Evolutionary conservation across 2,797 vertebrate species (phyloP).

Genomic region (Lerista edwardsae): DNA sequence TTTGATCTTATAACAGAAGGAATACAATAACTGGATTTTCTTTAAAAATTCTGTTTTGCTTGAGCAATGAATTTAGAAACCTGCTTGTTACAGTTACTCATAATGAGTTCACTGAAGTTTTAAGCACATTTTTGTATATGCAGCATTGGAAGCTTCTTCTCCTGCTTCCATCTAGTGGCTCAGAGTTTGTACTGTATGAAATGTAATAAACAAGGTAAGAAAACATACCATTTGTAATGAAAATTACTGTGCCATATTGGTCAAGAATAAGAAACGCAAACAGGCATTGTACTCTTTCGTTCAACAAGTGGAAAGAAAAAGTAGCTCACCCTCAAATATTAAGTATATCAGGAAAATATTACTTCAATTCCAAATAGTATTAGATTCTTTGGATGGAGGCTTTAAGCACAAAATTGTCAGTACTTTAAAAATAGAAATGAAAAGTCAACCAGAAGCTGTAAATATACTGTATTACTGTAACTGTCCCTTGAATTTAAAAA

Average conservation of each 20-base stretch:
- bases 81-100: not conserved
- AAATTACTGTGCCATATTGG: not conserved
- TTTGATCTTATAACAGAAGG: slow-evolving; percentile 14
- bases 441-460: not conserved
- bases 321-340: not conserved
- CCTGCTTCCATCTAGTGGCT: slow-evolving; percentile 20
- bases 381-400: not conserved
- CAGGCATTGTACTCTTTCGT: not conserved
- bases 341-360: not conserved
- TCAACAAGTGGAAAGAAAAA: not conserved
- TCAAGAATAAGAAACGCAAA: not conserved
- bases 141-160: not conserved
- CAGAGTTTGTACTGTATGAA: not conserved
- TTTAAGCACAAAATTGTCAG: not conserved
- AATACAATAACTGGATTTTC: too few species aligned
- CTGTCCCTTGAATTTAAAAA: not conserved
- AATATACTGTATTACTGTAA: not conserved
- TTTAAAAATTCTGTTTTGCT: not conserved
- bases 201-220: not conserved
- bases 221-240: not conserved
- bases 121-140: not conserved
- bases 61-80: not conserved
- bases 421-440: not conserved
- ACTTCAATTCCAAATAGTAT: not conserved
- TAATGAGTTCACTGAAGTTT: not conserved